A percentile compares a stretch with the other conserved stretches of the same genome.
Evolutionary conservation across 2,888 invertebrate species (phyloP).

Genomic region (Brassicogethes aeneus): DNA sequence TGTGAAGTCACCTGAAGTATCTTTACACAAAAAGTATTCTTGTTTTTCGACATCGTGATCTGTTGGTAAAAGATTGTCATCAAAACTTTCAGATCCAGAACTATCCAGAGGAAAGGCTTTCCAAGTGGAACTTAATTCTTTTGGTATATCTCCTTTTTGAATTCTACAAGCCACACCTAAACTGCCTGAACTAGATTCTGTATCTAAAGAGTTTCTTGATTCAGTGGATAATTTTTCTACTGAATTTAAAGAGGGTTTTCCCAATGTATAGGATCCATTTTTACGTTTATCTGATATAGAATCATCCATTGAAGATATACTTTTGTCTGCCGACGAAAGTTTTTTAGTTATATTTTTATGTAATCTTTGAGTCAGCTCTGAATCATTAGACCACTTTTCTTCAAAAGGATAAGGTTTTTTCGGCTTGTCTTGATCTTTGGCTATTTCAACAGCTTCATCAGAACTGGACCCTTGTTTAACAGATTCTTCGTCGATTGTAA

Average conservation of each 20-base stretch:
- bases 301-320: slow-evolving; percentile 37
- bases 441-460: slow-evolving; percentile 34
- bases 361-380: slow-evolving; percentile 36
- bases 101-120: slow-evolving; percentile 76
- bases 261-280: slow-evolving; percentile 22
- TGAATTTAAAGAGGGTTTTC: slow-evolving; percentile 33
- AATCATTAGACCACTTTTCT: slow-evolving; percentile 41
- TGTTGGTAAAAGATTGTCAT: slow-evolving; percentile 73
- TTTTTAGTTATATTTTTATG: slow-evolving; percentile 38
- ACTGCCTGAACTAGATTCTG: slow-evolving; percentile 67
- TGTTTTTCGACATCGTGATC: slow-evolving; percentile 51
- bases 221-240: slow-evolving; percentile 47
- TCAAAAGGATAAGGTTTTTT: slow-evolving; percentile 39
- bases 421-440: slow-evolving; percentile 33
- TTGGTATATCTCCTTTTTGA: slow-evolving; percentile 46
- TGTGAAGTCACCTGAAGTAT: slow-evolving; percentile 32
- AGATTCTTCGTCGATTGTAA: slow-evolving; percentile 40
- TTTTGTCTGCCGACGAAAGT: slow-evolving; percentile 37
- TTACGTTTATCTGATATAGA: slow-evolving; percentile 28
- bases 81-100: slow-evolving; percentile 77
- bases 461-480: slow-evolving; percentile 27
- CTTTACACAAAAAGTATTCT: slow-evolving; percentile 38
- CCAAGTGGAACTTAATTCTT: slow-evolving; percentile 73
- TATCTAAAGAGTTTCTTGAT: slow-evolving; percentile 63
- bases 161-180: slow-evolving; percentile 58